A percentile compares a stretch with the other conserved stretches of the same genome.
Evolutionary conservation across 1,140 invertebrate genomes (phyloP).

Genomic region (Coelopa frigida): DNA sequence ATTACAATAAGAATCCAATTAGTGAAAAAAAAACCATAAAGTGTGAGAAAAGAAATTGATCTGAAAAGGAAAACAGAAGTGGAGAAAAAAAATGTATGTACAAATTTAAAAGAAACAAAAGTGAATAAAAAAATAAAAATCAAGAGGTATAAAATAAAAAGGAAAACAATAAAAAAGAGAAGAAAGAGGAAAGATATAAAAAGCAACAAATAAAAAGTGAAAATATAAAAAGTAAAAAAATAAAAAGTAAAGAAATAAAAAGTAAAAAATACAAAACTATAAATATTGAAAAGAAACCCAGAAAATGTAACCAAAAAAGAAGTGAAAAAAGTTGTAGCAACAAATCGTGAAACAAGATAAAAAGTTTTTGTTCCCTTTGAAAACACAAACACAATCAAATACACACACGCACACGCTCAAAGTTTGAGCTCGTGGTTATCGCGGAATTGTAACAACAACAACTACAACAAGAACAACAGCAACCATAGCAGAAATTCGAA

Average conservation of each 20-base stretch:
- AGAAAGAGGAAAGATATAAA: neutral
- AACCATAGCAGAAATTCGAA: no score
- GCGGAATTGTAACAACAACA: no score
- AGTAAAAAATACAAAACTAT: neutral
- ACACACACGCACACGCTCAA: no score
- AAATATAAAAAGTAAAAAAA: neutral
- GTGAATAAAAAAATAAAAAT: conserved; percentile 8
- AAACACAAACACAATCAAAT: no score
- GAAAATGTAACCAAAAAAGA: neutral
- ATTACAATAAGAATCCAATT: conserved; percentile 3
- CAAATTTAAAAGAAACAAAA: conserved; percentile 7
- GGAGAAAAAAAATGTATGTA: neutral
- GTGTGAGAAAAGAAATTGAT: neutral
- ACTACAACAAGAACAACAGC: no score
- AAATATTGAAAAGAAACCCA: neutral
- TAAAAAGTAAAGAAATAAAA: neutral
- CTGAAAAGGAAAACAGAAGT: conserved; percentile 1
- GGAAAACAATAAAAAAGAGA: neutral
- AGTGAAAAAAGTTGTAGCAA: no score
- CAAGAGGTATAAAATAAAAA: conserved; percentile 3
- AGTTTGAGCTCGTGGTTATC: no score
- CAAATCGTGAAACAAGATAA: no score
- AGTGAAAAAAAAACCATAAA: conserved; percentile 3
- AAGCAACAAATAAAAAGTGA: neutral
- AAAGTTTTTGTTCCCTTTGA: no score